A percentile compares a stretch with the other conserved stretches of the same genome.
Evolutionary conservation across 2,888 invertebrate genomes (phyloP).

Genomic region (Caenorhabditis sp.): DNA sequence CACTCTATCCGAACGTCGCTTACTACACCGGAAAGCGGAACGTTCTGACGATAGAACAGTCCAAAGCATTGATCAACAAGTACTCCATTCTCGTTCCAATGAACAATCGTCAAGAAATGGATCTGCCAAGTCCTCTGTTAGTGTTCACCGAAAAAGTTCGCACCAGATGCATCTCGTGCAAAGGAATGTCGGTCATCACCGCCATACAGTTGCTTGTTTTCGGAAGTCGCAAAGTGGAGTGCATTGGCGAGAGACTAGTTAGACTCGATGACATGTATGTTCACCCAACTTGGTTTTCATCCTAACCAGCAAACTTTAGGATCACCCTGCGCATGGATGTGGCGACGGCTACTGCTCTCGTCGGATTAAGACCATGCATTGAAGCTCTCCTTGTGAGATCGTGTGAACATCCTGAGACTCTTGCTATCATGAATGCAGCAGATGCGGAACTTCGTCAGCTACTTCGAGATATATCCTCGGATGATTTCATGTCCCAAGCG

Average conservation of each 20-base stretch:
- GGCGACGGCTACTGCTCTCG: slow-evolving; percentile 89
- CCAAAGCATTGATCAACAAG: slow-evolving; percentile 95
- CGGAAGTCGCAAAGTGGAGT: slow-evolving; percentile 92
- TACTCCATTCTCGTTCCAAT: slow-evolving; percentile 92
- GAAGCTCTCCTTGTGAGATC: slow-evolving; percentile 87
- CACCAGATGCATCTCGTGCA: slow-evolving; percentile 95
- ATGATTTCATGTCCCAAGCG: slow-evolving; percentile 55
- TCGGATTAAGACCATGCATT: slow-evolving; percentile 92
- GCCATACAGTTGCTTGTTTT: slow-evolving; percentile 95
- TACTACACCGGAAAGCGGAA: slow-evolving; percentile 93
- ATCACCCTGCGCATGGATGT: slow-evolving; percentile 92
- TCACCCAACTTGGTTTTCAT: background rate
- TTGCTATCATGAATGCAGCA: slow-evolving; percentile 13
- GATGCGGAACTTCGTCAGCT: slow-evolving; percentile 59
- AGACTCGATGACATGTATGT: slow-evolving; percentile 90
- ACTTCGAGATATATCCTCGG: slow-evolving; percentile 66
- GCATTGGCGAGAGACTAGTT: slow-evolving; percentile 88
- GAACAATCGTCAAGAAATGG: slow-evolving; percentile 87
- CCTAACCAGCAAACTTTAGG: slow-evolving; percentile 83
- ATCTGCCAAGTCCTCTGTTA: slow-evolving; percentile 95
- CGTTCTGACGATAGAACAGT: slow-evolving; percentile 95
- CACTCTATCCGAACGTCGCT: slow-evolving; percentile 97
- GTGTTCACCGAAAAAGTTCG: slow-evolving; percentile 98
- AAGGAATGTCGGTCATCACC: slow-evolving; percentile 96
- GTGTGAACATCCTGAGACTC: slow-evolving; percentile 67